Evolutionary conservation across 2,113 vertebrate genomes (phyloP), one percentile per base, ranked within the genome.

Genomic region (Eidolon helvum): DNA sequence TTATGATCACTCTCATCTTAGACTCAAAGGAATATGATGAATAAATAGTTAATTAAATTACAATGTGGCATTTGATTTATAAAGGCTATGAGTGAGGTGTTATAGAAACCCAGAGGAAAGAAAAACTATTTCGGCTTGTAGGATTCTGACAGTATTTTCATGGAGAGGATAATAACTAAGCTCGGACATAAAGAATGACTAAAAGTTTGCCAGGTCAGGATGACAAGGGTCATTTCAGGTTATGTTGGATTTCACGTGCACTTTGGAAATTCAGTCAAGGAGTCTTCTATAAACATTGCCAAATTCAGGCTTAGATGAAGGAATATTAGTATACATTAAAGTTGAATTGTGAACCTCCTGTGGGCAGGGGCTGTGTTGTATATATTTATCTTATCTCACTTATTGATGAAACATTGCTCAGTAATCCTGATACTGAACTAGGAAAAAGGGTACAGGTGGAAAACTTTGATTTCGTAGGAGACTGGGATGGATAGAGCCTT

Each of bases 401-500:
- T 40, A 45, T 83, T 77, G 55, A 50, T 91, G 65, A 96, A 96
- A 38, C 10, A 38, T 48, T 85, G 50, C 35, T 82, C 19, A 19
- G 10, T 92, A 66, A n/a, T 92, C 40, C 63, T 77, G 66, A 35
- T 88, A 53, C 4, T 95, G 24, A 90, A 69, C 14, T 84, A 65
- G 11, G 74, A 72, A 19, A 66, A 86, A 75, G 21, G 61, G 65
- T 21, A 61, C 12, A 87, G 57, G 19, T 92, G 5, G 66, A 97
- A 24, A 95, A 78, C 72, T 92, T 87, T 80, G 65, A 90, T 87
- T 95, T 90, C 10, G n/a, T 57, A 87, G 40, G 66, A 91, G 40
- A 89, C 82, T 85, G 40, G 10, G 38, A 53, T 94, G 21, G 43
- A 16, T 85, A 72, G 66, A 80, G 82, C 22, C 53, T 90, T 96